phyloP scores from a whole-genome alignment of 2,888 invertebrate genomes.

The Orthonychiurus folsomi region DNA sequence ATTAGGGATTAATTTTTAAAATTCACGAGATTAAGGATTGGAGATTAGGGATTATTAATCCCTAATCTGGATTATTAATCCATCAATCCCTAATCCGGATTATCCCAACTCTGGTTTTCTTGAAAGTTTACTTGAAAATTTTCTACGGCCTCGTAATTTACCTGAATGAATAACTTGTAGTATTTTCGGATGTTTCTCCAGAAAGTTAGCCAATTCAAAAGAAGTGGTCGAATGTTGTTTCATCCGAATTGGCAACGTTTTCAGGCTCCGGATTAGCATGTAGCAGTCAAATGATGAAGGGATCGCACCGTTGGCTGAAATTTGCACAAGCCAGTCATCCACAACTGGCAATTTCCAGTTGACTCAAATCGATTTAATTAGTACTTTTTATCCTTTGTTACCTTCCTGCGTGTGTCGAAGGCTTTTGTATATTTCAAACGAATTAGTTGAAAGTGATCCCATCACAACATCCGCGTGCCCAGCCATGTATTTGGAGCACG shows the following conservation, averaged over 20 bases:
- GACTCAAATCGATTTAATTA: slow-evolving; percentile 22
- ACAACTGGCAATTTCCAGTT: not conserved
- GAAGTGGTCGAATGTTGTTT: slow-evolving; percentile 73
- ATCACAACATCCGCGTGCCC: slow-evolving; percentile 55
- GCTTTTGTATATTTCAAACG: slow-evolving; percentile 46
- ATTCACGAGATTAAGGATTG: not conserved
- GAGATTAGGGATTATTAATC: no score
- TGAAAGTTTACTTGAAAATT: not conserved
- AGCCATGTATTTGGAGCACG: slow-evolving; percentile 56
- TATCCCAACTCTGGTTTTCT: no score
- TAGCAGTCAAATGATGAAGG: slow-evolving; percentile 96
- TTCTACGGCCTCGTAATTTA: no score
- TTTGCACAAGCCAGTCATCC: not conserved
- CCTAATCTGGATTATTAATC: no score
- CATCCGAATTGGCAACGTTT: slow-evolving; percentile 88
- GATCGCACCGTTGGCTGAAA: slow-evolving; percentile 75
- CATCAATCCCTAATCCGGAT: no score
- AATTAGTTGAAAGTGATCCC: slow-evolving; percentile 50
- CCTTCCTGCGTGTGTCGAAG: slow-evolving; percentile 49
- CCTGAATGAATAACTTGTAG: slow-evolving; percentile 75
- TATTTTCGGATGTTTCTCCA: slow-evolving; percentile 70
- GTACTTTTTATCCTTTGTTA: no score
- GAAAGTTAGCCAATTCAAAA: slow-evolving; percentile 65
- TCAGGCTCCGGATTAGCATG: slow-evolving; percentile 82
- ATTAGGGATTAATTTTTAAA: no score